phyloP scores from a whole-genome alignment of 2,888 invertebrate genomes.

The Disparrhopalites patrizii region DNA sequence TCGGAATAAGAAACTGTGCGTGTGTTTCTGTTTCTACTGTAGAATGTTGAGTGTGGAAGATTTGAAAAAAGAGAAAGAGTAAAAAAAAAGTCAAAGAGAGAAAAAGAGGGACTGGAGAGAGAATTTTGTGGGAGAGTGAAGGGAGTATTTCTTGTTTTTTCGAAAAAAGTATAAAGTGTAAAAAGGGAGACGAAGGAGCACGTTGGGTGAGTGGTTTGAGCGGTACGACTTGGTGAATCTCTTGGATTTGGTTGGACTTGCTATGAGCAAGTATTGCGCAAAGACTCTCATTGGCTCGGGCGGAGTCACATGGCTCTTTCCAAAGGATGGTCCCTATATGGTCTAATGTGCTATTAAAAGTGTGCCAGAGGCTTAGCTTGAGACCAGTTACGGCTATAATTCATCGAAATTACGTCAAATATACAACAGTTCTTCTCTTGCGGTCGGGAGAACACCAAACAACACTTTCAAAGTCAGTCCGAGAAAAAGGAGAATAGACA shows the following conservation, averaged over 20 bases:
- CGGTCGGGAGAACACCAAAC: slow-evolving; percentile 42
- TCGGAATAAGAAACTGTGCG: not conserved
- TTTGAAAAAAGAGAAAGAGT: not conserved
- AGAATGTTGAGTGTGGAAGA: not conserved
- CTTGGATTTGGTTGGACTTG: slow-evolving; percentile 27
- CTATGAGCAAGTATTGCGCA: slow-evolving; percentile 38
- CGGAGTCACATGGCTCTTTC: slow-evolving; percentile 38
- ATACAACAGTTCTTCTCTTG: slow-evolving; percentile 49
- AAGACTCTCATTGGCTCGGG: slow-evolving; percentile 36
- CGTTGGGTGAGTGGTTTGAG: slow-evolving; percentile 19
- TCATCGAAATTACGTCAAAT: slow-evolving; percentile 52
- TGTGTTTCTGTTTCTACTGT: no score
- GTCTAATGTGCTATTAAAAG: slow-evolving; percentile 51
- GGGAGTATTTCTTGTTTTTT: slow-evolving; percentile 41
- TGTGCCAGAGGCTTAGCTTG: slow-evolving; percentile 50
- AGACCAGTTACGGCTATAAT: slow-evolving; percentile 50
- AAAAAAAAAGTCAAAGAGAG: not conserved
- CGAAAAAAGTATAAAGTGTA: slow-evolving; percentile 32
- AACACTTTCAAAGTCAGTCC: slow-evolving; percentile 29
- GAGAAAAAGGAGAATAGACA: slow-evolving; percentile 12
- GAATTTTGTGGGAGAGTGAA: not conserved
- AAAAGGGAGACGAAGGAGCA: slow-evolving; percentile 33
- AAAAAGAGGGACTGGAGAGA: not conserved
- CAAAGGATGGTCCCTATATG: slow-evolving; percentile 48
- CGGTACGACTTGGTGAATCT: slow-evolving; percentile 12